phyloP scores from a whole-genome alignment of 2,113 vertebrate genomes.

The Grantiella picta region DNA sequence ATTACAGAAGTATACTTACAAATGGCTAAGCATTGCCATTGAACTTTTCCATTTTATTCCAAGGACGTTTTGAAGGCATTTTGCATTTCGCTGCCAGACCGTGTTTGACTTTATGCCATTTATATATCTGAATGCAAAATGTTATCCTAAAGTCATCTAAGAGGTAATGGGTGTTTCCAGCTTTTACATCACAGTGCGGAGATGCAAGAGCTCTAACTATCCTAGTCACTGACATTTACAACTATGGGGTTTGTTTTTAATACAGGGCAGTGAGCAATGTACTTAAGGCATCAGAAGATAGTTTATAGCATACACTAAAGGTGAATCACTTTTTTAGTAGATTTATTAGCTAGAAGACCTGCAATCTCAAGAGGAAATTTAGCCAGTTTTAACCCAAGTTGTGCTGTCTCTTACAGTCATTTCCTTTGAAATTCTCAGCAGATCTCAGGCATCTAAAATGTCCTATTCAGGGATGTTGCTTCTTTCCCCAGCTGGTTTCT shows the following conservation, averaged over 20 bases:
- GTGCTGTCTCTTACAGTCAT: conserved; percentile 63
- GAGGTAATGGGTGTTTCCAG: conserved; percentile 73
- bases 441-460: conserved; percentile 58
- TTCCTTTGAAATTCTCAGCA: conserved; percentile 77
- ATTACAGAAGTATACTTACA: conserved; percentile 5
- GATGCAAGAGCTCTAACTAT: conserved; percentile 71
- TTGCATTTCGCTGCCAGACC: conserved; percentile 62
- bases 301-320: conserved; percentile 77
- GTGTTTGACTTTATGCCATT: conserved; percentile 74
- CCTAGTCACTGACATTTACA: conserved; percentile 82
- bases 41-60: conserved; percentile 55
- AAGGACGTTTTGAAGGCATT: conserved; percentile 58
- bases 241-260: conserved; percentile 78
- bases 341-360: conserved; percentile 76
- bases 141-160: conserved; percentile 70
- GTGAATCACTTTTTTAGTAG: conserved; percentile 77
- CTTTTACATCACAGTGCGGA: conserved; percentile 58
- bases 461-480: conserved; percentile 61
- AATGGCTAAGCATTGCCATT: conserved; percentile 23
- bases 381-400: conserved; percentile 74
- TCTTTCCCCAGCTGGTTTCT: conserved; percentile 59
- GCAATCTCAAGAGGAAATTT: conserved; percentile 74
- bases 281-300: conserved; percentile 77
- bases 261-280: conserved; percentile 78
- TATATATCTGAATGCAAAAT: conserved; percentile 73